phyloP scores from a whole-genome alignment of 2,888 invertebrate genomes.

The Automeris io region DNA sequence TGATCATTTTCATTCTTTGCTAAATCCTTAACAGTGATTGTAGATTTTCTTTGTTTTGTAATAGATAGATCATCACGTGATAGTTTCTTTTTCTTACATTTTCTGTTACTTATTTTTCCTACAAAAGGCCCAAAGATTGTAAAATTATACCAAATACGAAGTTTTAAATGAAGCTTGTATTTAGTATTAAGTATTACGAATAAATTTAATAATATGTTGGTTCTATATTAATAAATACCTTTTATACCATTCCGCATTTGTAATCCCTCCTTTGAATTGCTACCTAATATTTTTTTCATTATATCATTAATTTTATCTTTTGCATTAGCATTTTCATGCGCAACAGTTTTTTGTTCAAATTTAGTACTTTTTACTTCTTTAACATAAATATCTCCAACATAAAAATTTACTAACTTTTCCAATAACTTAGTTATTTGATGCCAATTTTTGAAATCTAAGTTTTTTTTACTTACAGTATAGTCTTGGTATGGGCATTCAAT shows the following conservation, averaged over 20 bases:
- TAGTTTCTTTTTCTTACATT: conserved; percentile 20
- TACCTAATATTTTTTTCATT: conserved; percentile 54
- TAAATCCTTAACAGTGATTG: background rate
- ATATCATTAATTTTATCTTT: conserved; percentile 59
- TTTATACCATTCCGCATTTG: conserved; percentile 58
- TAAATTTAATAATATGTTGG: conserved; percentile 1
- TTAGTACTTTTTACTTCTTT: conserved; percentile 23
- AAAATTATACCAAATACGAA: background rate
- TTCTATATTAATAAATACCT: conserved; percentile 37
- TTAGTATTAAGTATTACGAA: background rate
- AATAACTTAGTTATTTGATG: conserved; percentile 42
- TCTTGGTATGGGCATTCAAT: conserved; percentile 72
- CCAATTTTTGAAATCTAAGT: conserved; percentile 77
- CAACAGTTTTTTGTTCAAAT: conserved; percentile 16
- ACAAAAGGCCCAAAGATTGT: no score
- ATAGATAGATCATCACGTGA: background rate
- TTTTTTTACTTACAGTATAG: conserved; percentile 69
- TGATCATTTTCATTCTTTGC: background rate
- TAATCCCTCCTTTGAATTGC: conserved; percentile 37
- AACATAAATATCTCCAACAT: conserved; percentile 34
- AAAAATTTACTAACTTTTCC: conserved; percentile 49
- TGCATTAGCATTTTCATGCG: conserved; percentile 15
- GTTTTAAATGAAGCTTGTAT: background rate
- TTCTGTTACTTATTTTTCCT: conserved; percentile 51
- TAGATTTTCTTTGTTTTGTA: background rate